Evolutionary conservation across 2,797 vertebrate species (phyloP), one percentile per base, ranked within the genome.

Genomic region (Xenops minutus): DNA sequence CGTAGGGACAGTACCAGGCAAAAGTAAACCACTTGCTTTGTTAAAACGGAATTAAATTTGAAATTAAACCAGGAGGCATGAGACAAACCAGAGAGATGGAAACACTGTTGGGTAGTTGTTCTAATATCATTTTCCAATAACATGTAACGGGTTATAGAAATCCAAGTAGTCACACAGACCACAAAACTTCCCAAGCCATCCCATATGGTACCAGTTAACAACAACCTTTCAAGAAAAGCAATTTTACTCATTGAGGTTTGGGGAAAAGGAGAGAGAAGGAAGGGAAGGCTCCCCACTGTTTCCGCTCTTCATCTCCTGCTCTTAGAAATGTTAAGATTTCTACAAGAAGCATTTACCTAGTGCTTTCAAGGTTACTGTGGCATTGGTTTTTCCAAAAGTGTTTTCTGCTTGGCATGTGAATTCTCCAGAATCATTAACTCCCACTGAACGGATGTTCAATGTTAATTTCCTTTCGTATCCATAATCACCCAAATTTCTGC

Each of bases 341-440:
- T 54, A 49, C 8, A 72, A 68, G 71, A 95, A 79, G 13, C 44
- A 97, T 98, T 99, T 98, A 99, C 99, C 99, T 94, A 98, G 98
- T 95, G 99, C 98, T 88, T 99, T 98, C 71, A 99, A 99, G 98
- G 98, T 98, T 96, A 99, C 97, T 4, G 98, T 98, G 97, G 98
- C 98, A 61, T 96, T 97, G 96, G 97, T 98, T 95, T 92, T 97
- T 95, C 99, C 99, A 12, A 98, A 99, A 88, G 98, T 88, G 89
- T 99, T 99, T 97, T 93, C 94, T 49, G 99, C 99, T 89, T 98
- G 98, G 96, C 99, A 99, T 44, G 88, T 98, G 98, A 99, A 99
- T 83, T 96, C 98, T 85, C 99, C 99, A 22, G 98, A 97, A 87
- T 99, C 99, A 87, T 97, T 98, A 58, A 97, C 97, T 84, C 93